phyloP scores from a whole-genome alignment of 1,140 invertebrate genomes.

The Apocrypta bakeri region DNA sequence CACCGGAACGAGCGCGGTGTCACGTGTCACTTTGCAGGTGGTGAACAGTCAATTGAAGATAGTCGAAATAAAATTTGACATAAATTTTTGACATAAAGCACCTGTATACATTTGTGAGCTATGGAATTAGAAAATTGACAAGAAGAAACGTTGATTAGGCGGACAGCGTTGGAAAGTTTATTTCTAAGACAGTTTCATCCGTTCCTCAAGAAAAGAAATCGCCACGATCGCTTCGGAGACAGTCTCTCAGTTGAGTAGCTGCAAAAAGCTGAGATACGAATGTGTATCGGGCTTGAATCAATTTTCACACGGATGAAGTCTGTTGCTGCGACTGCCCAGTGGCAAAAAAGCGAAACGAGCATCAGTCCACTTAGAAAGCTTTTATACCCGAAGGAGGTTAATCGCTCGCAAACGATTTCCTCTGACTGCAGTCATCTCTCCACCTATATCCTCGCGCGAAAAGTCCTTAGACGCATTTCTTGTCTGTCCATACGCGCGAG shows the following conservation, averaged over 20 bases:
- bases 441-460: background rate
- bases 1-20: background rate
- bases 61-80: too few species aligned
- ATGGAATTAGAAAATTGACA: too few species aligned
- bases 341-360: background rate
- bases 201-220: background rate
- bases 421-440: background rate
- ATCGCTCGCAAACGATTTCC: conserved; percentile 36
- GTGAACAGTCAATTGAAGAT: background rate
- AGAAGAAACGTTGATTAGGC: too few species aligned
- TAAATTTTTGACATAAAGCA: too few species aligned
- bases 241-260: too few species aligned
- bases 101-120: too few species aligned
- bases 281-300: background rate
- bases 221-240: background rate
- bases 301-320: background rate
- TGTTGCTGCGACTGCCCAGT: background rate
- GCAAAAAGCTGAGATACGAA: background rate
- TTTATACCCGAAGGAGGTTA: conserved; percentile 31
- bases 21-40: background rate
- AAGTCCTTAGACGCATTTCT: background rate
- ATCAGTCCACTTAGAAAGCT: conserved; percentile 23
- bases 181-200: too few species aligned
- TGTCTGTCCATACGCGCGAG: background rate
- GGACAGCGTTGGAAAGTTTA: too few species aligned